Percentiles rank a stretch among this genome's conserved stretches.
Conservation (phyloP, 2,113 vertebrate species). For the Rhea pennata region DNA sequence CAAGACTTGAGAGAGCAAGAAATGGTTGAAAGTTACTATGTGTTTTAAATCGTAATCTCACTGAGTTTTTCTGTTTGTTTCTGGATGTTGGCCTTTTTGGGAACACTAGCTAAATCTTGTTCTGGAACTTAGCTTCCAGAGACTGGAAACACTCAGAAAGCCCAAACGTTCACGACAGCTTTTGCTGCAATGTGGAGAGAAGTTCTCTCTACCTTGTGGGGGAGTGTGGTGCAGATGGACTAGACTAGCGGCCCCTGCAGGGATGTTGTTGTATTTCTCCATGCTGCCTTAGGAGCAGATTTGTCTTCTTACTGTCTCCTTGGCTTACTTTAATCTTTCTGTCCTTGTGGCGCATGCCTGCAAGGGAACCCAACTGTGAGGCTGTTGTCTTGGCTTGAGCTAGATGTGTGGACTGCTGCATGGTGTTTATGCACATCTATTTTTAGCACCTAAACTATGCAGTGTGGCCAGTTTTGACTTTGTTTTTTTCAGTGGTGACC, state of each 20-base stretch:
- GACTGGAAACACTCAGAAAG: not conserved
- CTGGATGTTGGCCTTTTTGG: not conserved
- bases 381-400: not conserved
- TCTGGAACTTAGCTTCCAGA: not conserved
- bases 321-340: not conserved
- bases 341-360: rapidly evolving
- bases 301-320: not conserved
- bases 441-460: conserved; percentile 3
- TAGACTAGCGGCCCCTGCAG: not conserved
- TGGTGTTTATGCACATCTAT: conserved; percentile 41
- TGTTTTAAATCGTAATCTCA: not conserved
- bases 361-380: not conserved
- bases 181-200: not conserved
- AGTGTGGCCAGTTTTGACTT: not conserved
- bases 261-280: not conserved
- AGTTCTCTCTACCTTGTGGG: rapidly evolving
- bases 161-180: rapidly evolving
- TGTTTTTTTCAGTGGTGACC: not conserved
- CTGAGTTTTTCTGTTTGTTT: rapidly evolving
- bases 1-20: rapidly evolving
- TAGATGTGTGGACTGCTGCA: not conserved
- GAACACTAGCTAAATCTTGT: not conserved
- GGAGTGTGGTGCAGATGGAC: not conserved
- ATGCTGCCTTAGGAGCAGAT: not conserved
- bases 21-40: rapidly evolving